A percentile compares a stretch with the other conserved stretches of the same genome.
Conservation (phyloP, 2,113 vertebrate species). For the Columbina picui region DNA sequence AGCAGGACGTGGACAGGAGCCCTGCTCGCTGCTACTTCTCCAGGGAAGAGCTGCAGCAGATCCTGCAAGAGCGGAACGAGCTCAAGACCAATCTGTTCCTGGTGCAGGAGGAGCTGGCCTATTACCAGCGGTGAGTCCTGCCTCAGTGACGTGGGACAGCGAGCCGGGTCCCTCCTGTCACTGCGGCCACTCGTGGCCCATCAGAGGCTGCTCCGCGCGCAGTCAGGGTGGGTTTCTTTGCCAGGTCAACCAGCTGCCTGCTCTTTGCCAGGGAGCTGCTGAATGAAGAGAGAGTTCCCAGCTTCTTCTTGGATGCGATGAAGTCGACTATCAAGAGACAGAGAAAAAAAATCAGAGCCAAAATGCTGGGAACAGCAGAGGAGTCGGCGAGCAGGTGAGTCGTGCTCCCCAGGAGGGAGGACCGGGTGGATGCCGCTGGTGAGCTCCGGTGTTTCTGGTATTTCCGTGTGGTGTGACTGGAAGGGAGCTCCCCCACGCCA, state of each 20-base stretch:
- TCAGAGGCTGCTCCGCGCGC: not conserved
- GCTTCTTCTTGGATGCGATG: conserved; percentile 87
- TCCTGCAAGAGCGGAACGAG: conserved; percentile 92
- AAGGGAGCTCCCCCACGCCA: not conserved
- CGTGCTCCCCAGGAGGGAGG: not conserved
- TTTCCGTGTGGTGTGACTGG: not conserved
- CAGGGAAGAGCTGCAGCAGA: conserved; percentile 90
- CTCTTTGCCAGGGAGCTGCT: conserved; percentile 87
- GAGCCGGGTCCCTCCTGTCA: not conserved
- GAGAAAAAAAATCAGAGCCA: conserved; percentile 91
- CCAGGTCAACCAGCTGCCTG: not conserved
- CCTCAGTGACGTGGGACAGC: rapidly evolving
- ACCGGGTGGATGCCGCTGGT: not conserved
- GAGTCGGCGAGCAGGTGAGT: conserved; percentile 86
- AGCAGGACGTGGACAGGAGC: not conserved
- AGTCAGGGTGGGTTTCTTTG: not conserved
- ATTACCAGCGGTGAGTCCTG: conserved; percentile 88
- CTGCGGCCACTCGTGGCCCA: not conserved
- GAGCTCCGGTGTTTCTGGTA: not conserved
- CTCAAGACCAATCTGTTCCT: conserved; percentile 95
- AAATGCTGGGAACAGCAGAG: conserved; percentile 90
- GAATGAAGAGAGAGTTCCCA: conserved; percentile 85
- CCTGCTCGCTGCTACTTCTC: conserved; percentile 81
- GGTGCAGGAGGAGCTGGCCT: conserved; percentile 92
- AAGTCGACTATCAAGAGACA: conserved; percentile 87